Evolutionary conservation across 2,113 vertebrate genomes (phyloP), one percentile per base, ranked within the genome.

Genomic region (Scatophagus argus): DNA sequence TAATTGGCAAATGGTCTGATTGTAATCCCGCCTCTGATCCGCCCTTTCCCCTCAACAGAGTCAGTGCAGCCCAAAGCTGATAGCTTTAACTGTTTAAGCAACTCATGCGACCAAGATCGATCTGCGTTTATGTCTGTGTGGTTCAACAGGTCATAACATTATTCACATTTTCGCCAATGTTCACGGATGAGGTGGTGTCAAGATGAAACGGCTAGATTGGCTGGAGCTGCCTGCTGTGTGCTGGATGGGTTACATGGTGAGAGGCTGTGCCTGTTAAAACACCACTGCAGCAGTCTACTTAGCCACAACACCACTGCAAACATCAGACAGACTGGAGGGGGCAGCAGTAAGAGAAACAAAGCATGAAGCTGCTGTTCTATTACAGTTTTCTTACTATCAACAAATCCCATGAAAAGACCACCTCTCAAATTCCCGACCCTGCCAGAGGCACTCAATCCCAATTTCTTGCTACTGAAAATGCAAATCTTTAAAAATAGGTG

Each of bases 1-100:
- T 85, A 87, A 90, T 85, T 90, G 76, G 60, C 70, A 88, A 85
- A 87, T 61, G 52, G 46, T 73, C 39, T 59, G 77, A 81, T 69
- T 3, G 13, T 71, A 86, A 87, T 73, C 82, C 14, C 43, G 51
- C 62, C 59, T 84, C 56, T 76, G 71, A 90, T 85, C 77, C 38
- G 2, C 43, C 49, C 41, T 54, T 47, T 73, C 71, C 71, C 7
- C 1, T 63, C 51, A 19, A 31, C 19, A n/a, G 58, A 64, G 51
- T 75, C 65, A 46, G 10, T 7, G 38, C 55, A 2, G 64, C 70
- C 74, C 60, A 36, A 59, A 82, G 64, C 68, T 39, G 54, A 74
- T 62, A 64, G 68, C 74, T n/a, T n/a, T 75, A 84, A 81, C 80
- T 6, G 46, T 58, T 52, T 10, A 21, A 38, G 52, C 11, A 16